These are phyloP conservation scores for Labrus mixtus DNA, from an alignment of 2,113 vertebrate species.

Conservation along the genomic window DNA sequence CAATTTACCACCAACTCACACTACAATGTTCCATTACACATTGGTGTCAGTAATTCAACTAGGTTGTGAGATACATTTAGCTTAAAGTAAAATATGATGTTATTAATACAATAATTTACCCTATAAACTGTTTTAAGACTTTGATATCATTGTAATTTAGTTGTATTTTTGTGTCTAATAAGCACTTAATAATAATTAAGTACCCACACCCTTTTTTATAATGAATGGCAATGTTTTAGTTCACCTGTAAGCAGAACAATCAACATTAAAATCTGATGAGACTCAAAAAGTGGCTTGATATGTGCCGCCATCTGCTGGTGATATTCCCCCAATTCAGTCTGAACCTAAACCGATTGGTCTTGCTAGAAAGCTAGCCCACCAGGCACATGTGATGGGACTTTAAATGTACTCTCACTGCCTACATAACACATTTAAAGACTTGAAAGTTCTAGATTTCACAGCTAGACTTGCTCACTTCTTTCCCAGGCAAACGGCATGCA, in stretches of 20 bases:
- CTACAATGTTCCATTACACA: slow-evolving; percentile 37
- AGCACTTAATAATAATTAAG: not conserved
- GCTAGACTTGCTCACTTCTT: not conserved
- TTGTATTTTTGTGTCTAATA: not conserved
- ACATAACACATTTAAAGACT: not conserved
- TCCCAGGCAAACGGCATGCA: not conserved
- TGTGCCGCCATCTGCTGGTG: slow-evolving; percentile 78
- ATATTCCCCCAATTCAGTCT: not conserved
- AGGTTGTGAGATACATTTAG: not conserved
- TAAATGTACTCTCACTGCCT: not conserved
- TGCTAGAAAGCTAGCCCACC: not conserved
- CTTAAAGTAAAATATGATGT: not conserved
- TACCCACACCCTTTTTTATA: not conserved
- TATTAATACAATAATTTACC: too few species aligned
- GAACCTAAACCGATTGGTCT: slow-evolving; percentile 10
- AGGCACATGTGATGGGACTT: not conserved
- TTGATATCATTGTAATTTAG: too few species aligned
- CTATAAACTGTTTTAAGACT: too few species aligned
- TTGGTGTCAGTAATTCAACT: not conserved
- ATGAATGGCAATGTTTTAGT: too few species aligned
- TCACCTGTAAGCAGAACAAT: too few species aligned
- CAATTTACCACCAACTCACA: slow-evolving; percentile 9
- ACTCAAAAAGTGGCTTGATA: slow-evolving; percentile 15
- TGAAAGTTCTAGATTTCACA: not conserved
- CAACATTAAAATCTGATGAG: too few species aligned